phyloP scores from a whole-genome alignment of 1,140 invertebrate species.

The Papilio xuthus region DNA sequence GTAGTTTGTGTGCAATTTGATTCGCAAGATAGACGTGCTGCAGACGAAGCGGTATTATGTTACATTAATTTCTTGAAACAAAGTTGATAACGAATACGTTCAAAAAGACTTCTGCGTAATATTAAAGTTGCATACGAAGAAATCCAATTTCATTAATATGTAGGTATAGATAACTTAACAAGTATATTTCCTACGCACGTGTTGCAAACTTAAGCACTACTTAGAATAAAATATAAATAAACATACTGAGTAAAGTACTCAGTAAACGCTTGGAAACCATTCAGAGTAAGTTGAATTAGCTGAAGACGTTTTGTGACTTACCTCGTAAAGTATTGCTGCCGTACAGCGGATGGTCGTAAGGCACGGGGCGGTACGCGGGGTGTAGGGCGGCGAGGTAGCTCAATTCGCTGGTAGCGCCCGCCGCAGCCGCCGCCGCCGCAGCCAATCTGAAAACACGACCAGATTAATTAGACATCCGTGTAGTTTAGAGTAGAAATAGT shows the following conservation, averaged over 20 bases:
- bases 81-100: constrained; percentile 6
- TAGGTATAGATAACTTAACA: neutral
- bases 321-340: constrained; percentile 75
- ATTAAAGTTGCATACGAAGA: neutral
- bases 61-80: constrained; percentile 33
- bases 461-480: neutral
- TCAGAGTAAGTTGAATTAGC: constrained; percentile 14
- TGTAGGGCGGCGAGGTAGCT: constrained; percentile 77
- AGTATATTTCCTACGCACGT: constrained; percentile 6
- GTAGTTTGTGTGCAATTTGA: constrained; percentile 25
- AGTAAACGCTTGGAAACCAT: constrained; percentile 18
- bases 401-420: constrained; percentile 71
- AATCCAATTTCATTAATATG: neutral
- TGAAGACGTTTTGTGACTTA: constrained; percentile 47
- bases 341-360: constrained; percentile 75
- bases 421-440: constrained; percentile 72
- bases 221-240: constrained; percentile 24
- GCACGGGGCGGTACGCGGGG: constrained; percentile 73
- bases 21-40: constrained; percentile 31
- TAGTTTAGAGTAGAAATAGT: neutral
- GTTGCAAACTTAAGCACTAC: constrained; percentile 20
- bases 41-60: neutral
- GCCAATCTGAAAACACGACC: constrained; percentile 56
- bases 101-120: neutral
- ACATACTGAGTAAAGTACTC: neutral